These are phyloP conservation scores for Margaritifera margaritifera DNA, from an alignment of 2,888 invertebrate species.

Conservation along the genomic window DNA sequence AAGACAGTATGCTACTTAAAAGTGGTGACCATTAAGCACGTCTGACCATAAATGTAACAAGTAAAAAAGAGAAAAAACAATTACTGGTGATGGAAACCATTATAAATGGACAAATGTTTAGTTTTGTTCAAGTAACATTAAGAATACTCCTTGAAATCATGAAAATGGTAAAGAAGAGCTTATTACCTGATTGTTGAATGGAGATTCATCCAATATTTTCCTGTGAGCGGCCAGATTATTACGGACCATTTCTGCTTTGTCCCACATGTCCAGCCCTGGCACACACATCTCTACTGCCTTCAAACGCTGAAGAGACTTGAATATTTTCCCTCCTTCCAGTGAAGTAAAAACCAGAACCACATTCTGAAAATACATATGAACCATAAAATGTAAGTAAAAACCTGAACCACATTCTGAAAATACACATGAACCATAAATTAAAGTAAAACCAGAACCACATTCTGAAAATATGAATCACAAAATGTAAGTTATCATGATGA, in stretches of 20 bases:
- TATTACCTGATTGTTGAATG: conserved; percentile 73
- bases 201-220: conserved; percentile 71
- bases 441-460: no score
- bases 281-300: conserved; percentile 46
- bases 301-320: conserved; percentile 53
- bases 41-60: background rate
- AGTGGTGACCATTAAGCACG: no score
- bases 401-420: conserved; percentile 7
- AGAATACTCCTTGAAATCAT: background rate
- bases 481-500: no score
- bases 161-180: background rate
- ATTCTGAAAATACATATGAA: conserved; percentile 53
- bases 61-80: no score
- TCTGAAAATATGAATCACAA: no score
- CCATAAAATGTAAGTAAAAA: background rate
- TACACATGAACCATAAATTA: background rate
- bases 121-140: background rate
- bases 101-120: background rate
- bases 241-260: conserved; percentile 68
- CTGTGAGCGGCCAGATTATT: conserved; percentile 65
- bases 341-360: conserved; percentile 67
- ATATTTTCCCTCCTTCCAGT: conserved; percentile 52
- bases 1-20: no score
- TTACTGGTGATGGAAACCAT: background rate
- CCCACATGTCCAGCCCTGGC: conserved; percentile 65